Conservation (phyloP, 2,113 vertebrate genomes). For the Xenopus borealis region DNA sequence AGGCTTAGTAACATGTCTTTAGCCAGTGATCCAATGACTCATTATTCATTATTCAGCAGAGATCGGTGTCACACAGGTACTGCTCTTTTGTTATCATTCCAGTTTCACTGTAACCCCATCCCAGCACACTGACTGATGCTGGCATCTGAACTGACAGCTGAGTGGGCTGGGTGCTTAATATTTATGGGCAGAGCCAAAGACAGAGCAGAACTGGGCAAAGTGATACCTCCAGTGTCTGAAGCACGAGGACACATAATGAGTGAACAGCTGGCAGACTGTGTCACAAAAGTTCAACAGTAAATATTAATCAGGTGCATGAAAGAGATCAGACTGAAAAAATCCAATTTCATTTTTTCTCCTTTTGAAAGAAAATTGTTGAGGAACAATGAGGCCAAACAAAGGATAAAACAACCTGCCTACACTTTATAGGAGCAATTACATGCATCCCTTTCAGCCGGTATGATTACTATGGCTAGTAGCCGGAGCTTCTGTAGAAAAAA, state of each 20-base stretch:
- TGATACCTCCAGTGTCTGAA: constrained; percentile 26
- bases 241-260: neutral
- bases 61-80: constrained; percentile 28
- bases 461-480: too few species aligned
- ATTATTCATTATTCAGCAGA: constrained; percentile 34
- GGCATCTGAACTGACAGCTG: constrained; percentile 22
- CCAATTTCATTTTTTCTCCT: too few species aligned
- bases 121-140: neutral
- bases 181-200: constrained; percentile 23
- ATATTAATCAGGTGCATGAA: too few species aligned
- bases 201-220: constrained; percentile 20
- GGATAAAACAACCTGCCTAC: too few species aligned
- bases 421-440: too few species aligned
- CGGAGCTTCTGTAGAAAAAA: too few species aligned
- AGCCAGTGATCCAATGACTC: neutral
- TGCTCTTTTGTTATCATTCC: constrained; percentile 29
- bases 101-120: constrained; percentile 37
- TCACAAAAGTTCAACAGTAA: neutral
- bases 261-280: neutral
- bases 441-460: too few species aligned
- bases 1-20: constrained; percentile 9
- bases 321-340: too few species aligned
- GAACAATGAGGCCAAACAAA: too few species aligned
- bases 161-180: constrained; percentile 26
- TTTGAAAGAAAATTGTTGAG: too few species aligned